phyloP scores from a whole-genome alignment of 2,113 vertebrate species.

The Dicrurus megarhynchus region DNA sequence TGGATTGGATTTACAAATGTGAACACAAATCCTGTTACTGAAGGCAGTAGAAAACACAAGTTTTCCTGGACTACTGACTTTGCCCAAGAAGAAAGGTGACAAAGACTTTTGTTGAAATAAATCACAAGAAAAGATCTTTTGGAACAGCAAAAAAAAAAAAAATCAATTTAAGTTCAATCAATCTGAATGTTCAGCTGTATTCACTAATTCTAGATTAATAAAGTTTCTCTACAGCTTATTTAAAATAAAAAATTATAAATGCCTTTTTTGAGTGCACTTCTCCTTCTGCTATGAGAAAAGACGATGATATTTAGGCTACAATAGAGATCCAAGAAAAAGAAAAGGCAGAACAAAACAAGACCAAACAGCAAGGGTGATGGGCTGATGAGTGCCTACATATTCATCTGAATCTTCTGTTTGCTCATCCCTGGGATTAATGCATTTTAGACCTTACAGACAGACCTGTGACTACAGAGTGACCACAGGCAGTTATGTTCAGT shows the following conservation, averaged over 20 bases:
- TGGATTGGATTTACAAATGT: background rate
- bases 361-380: background rate
- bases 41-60: background rate
- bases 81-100: background rate
- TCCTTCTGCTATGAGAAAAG: background rate
- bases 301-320: background rate
- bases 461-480: background rate
- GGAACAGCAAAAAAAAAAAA: background rate
- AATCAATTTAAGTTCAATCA: background rate
- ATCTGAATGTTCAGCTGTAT: background rate
- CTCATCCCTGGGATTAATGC: background rate
- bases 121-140: background rate
- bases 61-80: background rate
- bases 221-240: background rate
- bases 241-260: background rate
- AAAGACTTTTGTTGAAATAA: background rate
- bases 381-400: background rate
- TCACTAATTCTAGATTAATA: background rate
- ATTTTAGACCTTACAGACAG: background rate
- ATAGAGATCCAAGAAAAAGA: background rate
- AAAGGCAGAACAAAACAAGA: background rate
- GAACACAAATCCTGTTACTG: background rate
- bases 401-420: background rate
- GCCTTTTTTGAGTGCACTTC: background rate
- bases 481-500: background rate